Base-by-base conservation (phyloP, 2,888 invertebrate genomes). In the Rhyacophila evoluta region DNA sequence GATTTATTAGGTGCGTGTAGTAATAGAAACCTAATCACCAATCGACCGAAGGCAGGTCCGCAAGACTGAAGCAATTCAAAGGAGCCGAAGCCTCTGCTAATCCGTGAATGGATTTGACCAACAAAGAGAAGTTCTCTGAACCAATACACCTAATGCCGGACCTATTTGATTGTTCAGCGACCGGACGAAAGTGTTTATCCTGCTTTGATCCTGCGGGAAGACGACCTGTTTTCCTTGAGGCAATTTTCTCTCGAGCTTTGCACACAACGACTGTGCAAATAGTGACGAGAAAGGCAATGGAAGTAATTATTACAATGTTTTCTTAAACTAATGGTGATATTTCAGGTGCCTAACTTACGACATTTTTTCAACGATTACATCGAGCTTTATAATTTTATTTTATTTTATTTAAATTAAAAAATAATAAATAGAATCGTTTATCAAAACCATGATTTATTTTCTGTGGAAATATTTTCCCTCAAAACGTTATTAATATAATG, bases 101-200 rank as follows among this genome's bases (percentile, higher is more conserved):
- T 77, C 72, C 72, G 11, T 37, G 77, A 72, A 36, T 68, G 77
- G 72, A 67, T 68, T 25, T 36, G n/a, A 10, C 37, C 71, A 71
- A 77, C 77, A 77, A 77, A 77, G 77, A 68, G 71, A 36, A 38
- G 15, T 39, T 41, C 75, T 71, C 33, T 71, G 33, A 75, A 71
- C 71, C 36, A 68, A 77, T 77, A 39, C 73, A 27, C 41, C 69
- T 41, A 29, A 71, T 39, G 19, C 72, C 55, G 6, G 72, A 67
- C 27, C 77, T 25, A 69, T 38, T 72, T 68, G 69, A 73, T 77
- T 77, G 77, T 77, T 77, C 77, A 67, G 27, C 12, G 15, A 78
- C 77, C 72, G 77, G 74, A 77, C 75, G 38, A 79, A 79, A 79
- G 80, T 80, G 80, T 80, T 80, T 80, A 78, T 80, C 80, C 77